These are phyloP conservation scores for Melieria omissa DNA, from an alignment of 2,888 invertebrate species.

Conservation along the genomic window DNA sequence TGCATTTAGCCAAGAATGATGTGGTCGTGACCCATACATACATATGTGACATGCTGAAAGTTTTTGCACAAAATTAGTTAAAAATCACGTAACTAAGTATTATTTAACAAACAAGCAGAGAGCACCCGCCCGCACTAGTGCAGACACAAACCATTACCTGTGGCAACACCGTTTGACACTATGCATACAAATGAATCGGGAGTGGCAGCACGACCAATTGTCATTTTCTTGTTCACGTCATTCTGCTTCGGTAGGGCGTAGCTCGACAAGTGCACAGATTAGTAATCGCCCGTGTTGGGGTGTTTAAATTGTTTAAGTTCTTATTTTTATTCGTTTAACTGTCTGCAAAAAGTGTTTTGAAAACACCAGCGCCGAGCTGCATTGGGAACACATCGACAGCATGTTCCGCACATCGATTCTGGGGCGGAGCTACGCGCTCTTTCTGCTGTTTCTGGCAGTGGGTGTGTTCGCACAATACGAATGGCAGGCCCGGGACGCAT, in stretches of 20 bases:
- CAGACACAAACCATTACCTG: too few species aligned
- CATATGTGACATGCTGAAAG: too few species aligned
- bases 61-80: too few species aligned
- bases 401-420: slow-evolving; percentile 60
- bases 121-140: too few species aligned
- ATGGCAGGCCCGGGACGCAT: slow-evolving; percentile 91
- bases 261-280: slow-evolving; percentile 47
- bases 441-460: slow-evolving; percentile 63
- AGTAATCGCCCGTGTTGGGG: slow-evolving; percentile 39
- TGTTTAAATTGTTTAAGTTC: slow-evolving; percentile 35
- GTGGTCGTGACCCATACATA: too few species aligned
- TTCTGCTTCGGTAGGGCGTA: slow-evolving; percentile 46
- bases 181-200: background rate
- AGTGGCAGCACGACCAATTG: slow-evolving; percentile 22
- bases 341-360: slow-evolving; percentile 6
- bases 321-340: slow-evolving; percentile 19
- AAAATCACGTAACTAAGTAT: too few species aligned
- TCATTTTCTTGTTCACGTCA: slow-evolving; percentile 38
- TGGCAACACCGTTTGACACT: background rate
- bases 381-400: slow-evolving; percentile 16
- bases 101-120: too few species aligned
- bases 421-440: slow-evolving; percentile 63
- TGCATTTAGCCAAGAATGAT: too few species aligned
- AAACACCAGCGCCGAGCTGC: background rate
- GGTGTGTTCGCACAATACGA: slow-evolving; percentile 87